A percentile compares a stretch with the other conserved stretches of the same genome.
Evolutionary conservation across 2,888 invertebrate genomes (phyloP).

Genomic region (Junonia oenone): DNA sequence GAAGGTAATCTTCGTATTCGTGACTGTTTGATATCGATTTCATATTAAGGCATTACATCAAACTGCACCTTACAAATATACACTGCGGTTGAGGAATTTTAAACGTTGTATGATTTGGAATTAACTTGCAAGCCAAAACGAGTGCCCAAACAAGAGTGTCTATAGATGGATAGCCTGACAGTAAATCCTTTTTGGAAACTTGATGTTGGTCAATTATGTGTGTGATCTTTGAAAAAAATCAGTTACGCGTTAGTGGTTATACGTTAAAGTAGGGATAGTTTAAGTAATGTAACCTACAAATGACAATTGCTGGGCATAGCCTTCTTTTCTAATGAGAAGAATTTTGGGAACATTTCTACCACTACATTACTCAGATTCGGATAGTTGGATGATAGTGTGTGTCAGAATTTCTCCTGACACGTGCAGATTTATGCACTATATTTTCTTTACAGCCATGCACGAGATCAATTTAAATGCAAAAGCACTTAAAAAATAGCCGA

Average conservation of each 20-base stretch:
- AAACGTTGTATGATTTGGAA: conserved; percentile 25
- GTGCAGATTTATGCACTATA: too few species aligned
- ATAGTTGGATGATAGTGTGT: too few species aligned
- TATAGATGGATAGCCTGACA: conserved; percentile 15
- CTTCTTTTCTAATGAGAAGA: too few species aligned
- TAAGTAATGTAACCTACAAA: too few species aligned
- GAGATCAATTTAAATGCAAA: too few species aligned
- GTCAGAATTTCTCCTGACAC: too few species aligned
- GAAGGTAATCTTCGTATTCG: conserved; percentile 11
- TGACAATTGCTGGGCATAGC: too few species aligned
- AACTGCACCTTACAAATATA: conserved; percentile 19
- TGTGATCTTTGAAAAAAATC: conserved; percentile 10
- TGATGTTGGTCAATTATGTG: conserved; percentile 24
- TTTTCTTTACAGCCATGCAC: too few species aligned
- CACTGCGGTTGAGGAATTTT: conserved; percentile 25
- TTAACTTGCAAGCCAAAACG: conserved; percentile 5
- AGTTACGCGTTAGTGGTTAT: not conserved
- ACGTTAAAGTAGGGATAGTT: too few species aligned
- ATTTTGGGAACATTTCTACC: too few species aligned
- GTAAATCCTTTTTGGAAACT: conserved; percentile 20
- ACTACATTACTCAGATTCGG: too few species aligned
- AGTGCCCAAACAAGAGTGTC: conserved; percentile 6
- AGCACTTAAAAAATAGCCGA: too few species aligned
- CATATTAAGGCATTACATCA: conserved; percentile 20
- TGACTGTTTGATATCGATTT: conserved; percentile 14